Percentiles rank a stretch among this genome's conserved stretches.
Evolutionary conservation across 2,113 vertebrate species (phyloP).

Genomic region (Hystrix cristata): DNA sequence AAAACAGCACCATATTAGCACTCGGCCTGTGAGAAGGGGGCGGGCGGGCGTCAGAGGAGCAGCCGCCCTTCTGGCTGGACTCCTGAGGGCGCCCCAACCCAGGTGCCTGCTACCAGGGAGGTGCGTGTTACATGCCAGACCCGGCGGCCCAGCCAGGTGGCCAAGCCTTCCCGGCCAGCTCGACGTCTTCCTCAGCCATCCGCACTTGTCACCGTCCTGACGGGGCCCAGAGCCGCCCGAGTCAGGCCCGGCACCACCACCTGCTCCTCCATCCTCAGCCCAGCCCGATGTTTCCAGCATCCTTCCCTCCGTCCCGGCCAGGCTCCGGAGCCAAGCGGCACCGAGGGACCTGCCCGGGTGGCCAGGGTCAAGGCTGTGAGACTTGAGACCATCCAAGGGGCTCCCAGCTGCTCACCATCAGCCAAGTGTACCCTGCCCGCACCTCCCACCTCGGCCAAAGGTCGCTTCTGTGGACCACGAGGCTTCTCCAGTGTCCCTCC

Average conservation of each 20-base stretch:
- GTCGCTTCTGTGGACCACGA: neutral
- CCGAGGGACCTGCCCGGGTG: neutral
- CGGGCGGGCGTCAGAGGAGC: neutral
- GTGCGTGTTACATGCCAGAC: neutral
- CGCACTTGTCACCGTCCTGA: neutral
- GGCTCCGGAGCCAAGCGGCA: neutral
- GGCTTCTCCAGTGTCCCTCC: neutral
- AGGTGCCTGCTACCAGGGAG: neutral
- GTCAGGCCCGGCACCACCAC: neutral
- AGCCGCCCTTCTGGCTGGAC: neutral
- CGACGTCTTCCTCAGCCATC: neutral
- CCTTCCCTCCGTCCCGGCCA: neutral
- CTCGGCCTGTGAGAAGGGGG: constrained; percentile 21
- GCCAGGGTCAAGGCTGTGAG: neutral
- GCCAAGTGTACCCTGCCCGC: neutral
- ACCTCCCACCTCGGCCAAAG: no score
- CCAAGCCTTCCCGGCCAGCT: neutral
- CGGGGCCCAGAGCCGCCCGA: neutral
- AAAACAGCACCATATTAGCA: constrained; percentile 81
- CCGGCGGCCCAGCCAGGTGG: neutral
- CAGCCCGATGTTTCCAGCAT: neutral
- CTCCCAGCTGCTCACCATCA: no score
- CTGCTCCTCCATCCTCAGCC: neutral
- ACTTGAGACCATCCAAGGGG: neutral
- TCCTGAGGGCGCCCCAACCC: neutral